Base-by-base conservation (phyloP, 1,140 invertebrate genomes). In the Brevipalpus yothersi region DNA sequence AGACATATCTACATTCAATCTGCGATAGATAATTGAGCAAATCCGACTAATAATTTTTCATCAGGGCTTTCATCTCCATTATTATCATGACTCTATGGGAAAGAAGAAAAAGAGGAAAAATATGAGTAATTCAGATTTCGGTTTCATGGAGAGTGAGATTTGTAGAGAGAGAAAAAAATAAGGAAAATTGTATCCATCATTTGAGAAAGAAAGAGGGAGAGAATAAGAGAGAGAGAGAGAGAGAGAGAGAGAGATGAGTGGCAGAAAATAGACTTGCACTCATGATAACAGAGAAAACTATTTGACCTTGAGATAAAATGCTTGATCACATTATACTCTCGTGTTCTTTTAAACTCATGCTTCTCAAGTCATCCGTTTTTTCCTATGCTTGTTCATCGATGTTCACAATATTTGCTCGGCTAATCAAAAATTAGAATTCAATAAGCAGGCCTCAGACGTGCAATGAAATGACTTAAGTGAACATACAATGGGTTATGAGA, bases 21-120 rank as follows among this genome's bases (percentile, higher is more conserved):
- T 40, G 53, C 53, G 23, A 55, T 41, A 55, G 53, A 55, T 65
- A 97, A 82, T 75, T 96, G 90, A 69, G 93, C 93, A 78, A 85
- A 96, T 66, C 92, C 93, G 68, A 94, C 81, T 60, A 97, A 75
- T 11, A 88, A 83, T 66, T 90, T 88, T 69, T 96, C 91, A 73
- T 95, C 91, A 17, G 85, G 80, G 67, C 82, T 83, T 21, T 78
- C 76, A 62, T 80, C 81, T 64, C 80, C 78, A 17, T 58, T 58
- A 49, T 40, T 43, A 21, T 58, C 39, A 45, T 58, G 49, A 19
- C 49, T 51, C 49, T 51, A 15, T 12, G 12, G 12, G n/a, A n/a
- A n/a, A n/a, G n/a, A 13, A 9, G 11, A 39, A n/a, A 55, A 55
- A 31, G n/a, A 55, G 31, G 39, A 42, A 57, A 57, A 57, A 31